Base-by-base conservation (phyloP, 2,797 vertebrate genomes). In the Momotus momota region DNA sequence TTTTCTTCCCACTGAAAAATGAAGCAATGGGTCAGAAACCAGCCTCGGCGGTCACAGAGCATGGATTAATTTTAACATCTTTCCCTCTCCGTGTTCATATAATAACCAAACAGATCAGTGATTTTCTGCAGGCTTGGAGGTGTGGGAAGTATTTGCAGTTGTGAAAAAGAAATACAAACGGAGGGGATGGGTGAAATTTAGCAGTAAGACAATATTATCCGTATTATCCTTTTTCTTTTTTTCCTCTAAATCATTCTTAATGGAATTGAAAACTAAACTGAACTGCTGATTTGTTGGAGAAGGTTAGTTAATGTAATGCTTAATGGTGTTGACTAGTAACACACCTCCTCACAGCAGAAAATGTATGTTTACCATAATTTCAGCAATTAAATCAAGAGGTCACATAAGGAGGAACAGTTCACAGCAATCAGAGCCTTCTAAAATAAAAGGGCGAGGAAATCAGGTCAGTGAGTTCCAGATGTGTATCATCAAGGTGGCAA, bases 1-100 rank as follows among this genome's bases (percentile, higher is more conserved):
- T 77, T 52, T n/a, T 43, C 43, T 66, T 16, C 29, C 2, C 4
- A 0, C 12, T 5, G 31, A 31, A 62, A 88, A 85, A 33, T 9
- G 45, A 80, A 82, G 78, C 2, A 12, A n/a, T 3, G 41, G 7
- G 5, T 40, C 0, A 1, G 23, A 49, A 82, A 46, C 1, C n/a
- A 61, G 41, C 16, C 45, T 4, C 27, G 26, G 49, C 2, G 9
- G 22, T 51, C 16, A 48, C 20, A 18, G 45, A 35, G n/a, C 4
- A 1, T 17, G 2, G 66, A 10, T 33, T 75, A 15, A 25, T 82
- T 91, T 85, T 25, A 78, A 33, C 0, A 0, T 12, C 16, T 65
- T 88, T 79, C 49, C 29, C 6, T 64, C 52, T 35, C 22, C 0
- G 0, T 6, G 3, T 26, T 55, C 5, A 2, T 29, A 11, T 27